Conservation (phyloP, 2,797 vertebrate species). For the Siniperca scherzeri region DNA sequence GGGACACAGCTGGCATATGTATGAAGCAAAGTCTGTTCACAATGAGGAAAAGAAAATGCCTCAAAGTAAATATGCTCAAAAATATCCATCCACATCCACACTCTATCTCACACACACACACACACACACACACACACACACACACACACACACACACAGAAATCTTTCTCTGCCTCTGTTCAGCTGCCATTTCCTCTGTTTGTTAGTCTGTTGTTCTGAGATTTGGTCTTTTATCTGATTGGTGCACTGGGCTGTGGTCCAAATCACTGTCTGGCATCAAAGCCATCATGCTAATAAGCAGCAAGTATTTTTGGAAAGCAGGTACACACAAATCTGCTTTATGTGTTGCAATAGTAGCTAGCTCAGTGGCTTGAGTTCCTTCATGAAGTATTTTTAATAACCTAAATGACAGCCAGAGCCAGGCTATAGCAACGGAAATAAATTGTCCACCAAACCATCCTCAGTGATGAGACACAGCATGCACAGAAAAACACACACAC, state of each 20-base stretch:
- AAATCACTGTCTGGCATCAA: conserved; percentile 22
- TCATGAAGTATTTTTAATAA: conserved; percentile 23
- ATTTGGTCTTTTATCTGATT: conserved; percentile 32
- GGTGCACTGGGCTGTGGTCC: conserved; percentile 20
- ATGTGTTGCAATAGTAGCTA: conserved; percentile 22
- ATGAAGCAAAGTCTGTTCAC: conserved; percentile 66
- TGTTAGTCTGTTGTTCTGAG: conserved; percentile 14
- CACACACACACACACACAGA: conserved; percentile 3
- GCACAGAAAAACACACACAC: conserved; percentile 71
- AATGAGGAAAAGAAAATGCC: conserved; percentile 64
- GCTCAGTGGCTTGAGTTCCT: conserved; percentile 24
- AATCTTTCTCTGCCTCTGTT: conserved; percentile 34
- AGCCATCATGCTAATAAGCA: conserved; percentile 3
- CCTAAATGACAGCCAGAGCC: conserved; percentile 62
- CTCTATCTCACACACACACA: background rate
- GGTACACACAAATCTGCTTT: conserved; percentile 20
- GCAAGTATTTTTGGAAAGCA: conserved; percentile 19
- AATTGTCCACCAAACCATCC: conserved; percentile 73
- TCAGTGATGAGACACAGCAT: conserved; percentile 84
- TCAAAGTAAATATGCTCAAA: conserved; percentile 57
- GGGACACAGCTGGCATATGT: conserved; percentile 60
- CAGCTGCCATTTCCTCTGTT: conserved; percentile 49
- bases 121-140: background rate
- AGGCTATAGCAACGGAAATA: conserved; percentile 61
- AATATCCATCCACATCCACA: conserved; percentile 8